These are phyloP conservation scores for Phrynosoma platyrhinos DNA, from an alignment of 2,113 vertebrate genomes.

Conservation along the genomic window DNA sequence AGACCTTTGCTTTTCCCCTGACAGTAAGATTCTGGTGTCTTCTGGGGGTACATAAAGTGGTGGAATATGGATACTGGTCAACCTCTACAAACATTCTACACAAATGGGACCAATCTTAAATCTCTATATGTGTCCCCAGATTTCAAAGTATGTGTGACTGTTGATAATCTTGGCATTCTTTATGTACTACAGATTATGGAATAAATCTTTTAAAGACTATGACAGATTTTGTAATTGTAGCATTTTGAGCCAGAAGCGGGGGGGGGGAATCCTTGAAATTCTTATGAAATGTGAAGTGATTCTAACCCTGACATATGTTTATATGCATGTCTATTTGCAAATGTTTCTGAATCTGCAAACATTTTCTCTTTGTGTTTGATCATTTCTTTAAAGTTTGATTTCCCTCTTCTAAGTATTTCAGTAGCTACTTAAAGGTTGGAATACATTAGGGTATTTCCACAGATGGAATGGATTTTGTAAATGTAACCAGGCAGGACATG, in stretches of 20 bases:
- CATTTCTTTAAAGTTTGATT: constrained; percentile 46
- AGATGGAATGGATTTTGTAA: no score
- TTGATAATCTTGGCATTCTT: constrained; percentile 95
- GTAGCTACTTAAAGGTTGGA: constrained; percentile 53
- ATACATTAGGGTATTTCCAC: not conserved
- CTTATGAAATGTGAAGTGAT: constrained; percentile 74
- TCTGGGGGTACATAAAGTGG: no score
- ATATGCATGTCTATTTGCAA: constrained; percentile 53
- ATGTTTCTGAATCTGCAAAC: no score
- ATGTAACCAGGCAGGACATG: no score
- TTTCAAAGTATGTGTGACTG: constrained; percentile 92
- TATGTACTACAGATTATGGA: constrained; percentile 88
- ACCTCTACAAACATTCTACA: constrained; percentile 93
- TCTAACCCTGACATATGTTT: constrained; percentile 52
- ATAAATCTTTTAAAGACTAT: constrained; percentile 54
- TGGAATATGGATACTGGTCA: constrained; percentile 90
- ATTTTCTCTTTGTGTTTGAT: constrained; percentile 64
- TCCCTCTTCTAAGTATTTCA: constrained; percentile 56
- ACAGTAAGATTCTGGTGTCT: no score
- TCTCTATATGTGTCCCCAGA: constrained; percentile 87
- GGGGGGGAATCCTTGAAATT: constrained; percentile 20
- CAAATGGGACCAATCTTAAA: constrained; percentile 90
- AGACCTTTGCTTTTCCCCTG: no score
- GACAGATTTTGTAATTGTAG: constrained; percentile 4
- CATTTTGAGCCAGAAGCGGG: constrained; percentile 45